Conservation (phyloP, 2,797 vertebrate genomes). For the Phylloscopus collybita region DNA sequence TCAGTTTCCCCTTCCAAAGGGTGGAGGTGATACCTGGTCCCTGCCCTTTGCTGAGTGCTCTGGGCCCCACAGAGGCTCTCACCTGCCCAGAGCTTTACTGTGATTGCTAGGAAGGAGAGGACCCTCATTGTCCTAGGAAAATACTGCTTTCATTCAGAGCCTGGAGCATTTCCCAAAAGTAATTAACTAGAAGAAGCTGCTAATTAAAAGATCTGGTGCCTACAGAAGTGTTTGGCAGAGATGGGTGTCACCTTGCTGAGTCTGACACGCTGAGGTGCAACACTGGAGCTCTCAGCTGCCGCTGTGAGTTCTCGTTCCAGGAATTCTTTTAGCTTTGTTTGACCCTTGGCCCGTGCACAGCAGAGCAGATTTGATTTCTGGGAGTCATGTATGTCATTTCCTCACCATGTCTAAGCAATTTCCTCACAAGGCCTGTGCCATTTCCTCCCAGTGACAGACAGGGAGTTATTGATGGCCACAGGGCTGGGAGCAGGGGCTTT, state of each 20-base stretch:
- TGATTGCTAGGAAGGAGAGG: neutral
- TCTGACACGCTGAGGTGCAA: neutral
- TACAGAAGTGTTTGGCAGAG: constrained; percentile 26
- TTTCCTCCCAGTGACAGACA: neutral
- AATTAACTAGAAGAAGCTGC: constrained; percentile 54
- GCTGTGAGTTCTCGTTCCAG: neutral
- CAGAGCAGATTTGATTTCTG: neutral
- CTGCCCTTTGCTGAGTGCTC: neutral
- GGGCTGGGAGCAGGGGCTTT: neutral
- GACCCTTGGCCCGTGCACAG: neutral
- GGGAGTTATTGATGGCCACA: neutral
- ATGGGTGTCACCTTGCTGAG: neutral
- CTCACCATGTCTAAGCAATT: neutral
- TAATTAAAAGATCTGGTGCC: constrained; percentile 54
- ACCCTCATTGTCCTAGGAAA: constrained; percentile 29
- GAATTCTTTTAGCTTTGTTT: neutral
- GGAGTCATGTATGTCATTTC: neutral
- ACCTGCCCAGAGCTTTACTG: neutral
- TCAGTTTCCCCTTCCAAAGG: neutral
- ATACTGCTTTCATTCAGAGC: constrained; percentile 15
- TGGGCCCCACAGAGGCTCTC: neutral
- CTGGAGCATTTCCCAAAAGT: constrained; percentile 56
- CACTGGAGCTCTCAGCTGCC: neutral
- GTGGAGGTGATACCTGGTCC: neutral
- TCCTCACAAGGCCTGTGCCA: neutral